phyloP scores from a whole-genome alignment of 2,797 vertebrate genomes.

The Pterois miles region DNA sequence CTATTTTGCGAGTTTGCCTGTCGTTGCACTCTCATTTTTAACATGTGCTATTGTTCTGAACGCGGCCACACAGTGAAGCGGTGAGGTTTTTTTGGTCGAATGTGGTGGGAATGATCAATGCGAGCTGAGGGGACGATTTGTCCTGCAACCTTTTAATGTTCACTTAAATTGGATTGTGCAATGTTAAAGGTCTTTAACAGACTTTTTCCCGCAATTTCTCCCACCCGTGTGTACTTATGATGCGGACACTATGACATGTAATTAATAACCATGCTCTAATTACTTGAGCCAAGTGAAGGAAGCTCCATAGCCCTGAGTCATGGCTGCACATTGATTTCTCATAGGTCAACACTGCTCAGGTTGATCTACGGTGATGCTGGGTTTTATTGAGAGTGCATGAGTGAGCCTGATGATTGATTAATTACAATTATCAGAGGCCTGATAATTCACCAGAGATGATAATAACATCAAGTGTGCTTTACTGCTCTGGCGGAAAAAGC shows the following conservation, averaged over 20 bases:
- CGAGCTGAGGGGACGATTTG: slow-evolving; percentile 33
- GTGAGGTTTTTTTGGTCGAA: slow-evolving; percentile 36
- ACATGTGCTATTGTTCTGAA: slow-evolving; percentile 64
- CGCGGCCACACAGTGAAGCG: slow-evolving; percentile 31
- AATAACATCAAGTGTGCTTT: slow-evolving; percentile 82
- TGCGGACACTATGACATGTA: slow-evolving; percentile 36
- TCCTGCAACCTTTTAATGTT: slow-evolving; percentile 48
- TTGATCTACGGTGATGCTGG: slow-evolving; percentile 66
- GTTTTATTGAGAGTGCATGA: slow-evolving; percentile 68
- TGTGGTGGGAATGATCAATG: slow-evolving; percentile 57
- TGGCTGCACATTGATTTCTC: slow-evolving; percentile 62
- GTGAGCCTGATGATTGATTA: slow-evolving; percentile 83
- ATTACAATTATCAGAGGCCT: slow-evolving; percentile 83
- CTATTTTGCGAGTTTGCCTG: slow-evolving; percentile 63
- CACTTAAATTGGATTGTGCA: slow-evolving; percentile 24
- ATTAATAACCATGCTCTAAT: slow-evolving; percentile 48
- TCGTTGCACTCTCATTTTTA: slow-evolving; percentile 43
- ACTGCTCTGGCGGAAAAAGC: slow-evolving; percentile 80
- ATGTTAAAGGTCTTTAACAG: slow-evolving; percentile 48
- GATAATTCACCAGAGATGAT: slow-evolving; percentile 81
- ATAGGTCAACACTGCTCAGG: slow-evolving; percentile 71
- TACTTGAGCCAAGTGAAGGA: slow-evolving; percentile 45
- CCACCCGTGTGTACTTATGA: slow-evolving; percentile 7
- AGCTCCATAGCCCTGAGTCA: slow-evolving; percentile 27
- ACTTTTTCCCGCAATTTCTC: slow-evolving; percentile 48